Evolutionary conservation across 2,113 vertebrate species (phyloP), one percentile per base, ranked within the genome.

Genomic region (Rostratula benghalensis): DNA sequence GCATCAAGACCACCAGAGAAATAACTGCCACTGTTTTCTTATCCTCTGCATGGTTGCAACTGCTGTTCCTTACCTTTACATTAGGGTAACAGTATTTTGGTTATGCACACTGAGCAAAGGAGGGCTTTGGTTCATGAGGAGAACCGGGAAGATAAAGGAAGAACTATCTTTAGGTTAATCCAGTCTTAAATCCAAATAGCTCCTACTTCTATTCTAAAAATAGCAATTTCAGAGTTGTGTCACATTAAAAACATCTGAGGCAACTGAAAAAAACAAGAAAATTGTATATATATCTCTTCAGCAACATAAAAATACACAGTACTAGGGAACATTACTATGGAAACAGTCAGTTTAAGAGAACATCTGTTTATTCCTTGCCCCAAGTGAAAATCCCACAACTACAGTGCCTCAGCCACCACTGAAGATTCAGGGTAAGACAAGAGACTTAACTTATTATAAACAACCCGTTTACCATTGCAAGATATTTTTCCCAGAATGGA

Each of bases 321-420:
- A 69, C 70, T 67, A 35, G 25, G 27, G 78, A 91, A 83, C 80
- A 93, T 96, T 67, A 68, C 92, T 93, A 97, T 90, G 85, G 94
- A 95, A 96, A 96, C 87, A 63, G 31, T 50, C 89, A 89, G 69
- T 85, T 93, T 83, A 83, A 90, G 56, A 84, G 70, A 91, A 92
- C 88, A 92, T 63, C 92, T 96, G 88, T 51, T 96, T 90, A 86
- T 86, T 67, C 85, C 51, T 63, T 81, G 60, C 56, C 48, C 27
- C 43, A 89, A 45, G 54, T 53, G 43, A 86, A 37, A 77, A 80
- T 37, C 20, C 27, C 59, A 46, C 37, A 67, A 79, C 35, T 87
- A 31, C 46, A 74, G 48, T 23, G 61, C 31, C 83, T 78, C 80
- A 93, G 63, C 33, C 54, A n/a, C 10, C 46, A 68, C 0, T 56